Evolutionary conservation across 2,888 invertebrate species (phyloP).

Genomic region (Drosophila conformis): DNA sequence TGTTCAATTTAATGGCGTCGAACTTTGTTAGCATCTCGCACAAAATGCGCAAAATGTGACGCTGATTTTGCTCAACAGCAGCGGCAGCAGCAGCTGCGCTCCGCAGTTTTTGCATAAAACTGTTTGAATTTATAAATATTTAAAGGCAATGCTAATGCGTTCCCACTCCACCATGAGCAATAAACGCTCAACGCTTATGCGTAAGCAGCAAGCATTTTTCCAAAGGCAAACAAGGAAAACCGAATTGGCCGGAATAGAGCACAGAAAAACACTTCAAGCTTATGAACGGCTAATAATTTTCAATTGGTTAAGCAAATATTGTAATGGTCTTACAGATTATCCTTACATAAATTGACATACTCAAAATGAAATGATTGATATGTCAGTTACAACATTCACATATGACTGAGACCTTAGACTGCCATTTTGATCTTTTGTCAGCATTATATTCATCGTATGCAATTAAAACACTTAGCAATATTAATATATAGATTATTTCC

Average conservation of each 20-base stretch:
- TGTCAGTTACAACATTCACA: not conserved
- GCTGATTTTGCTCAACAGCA: slow-evolving; percentile 37
- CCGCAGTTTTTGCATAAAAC: slow-evolving; percentile 55
- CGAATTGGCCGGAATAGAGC: not conserved
- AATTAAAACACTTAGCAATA: not conserved
- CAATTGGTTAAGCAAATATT: slow-evolving; percentile 13
- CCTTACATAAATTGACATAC: not conserved
- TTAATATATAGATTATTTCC: not conserved
- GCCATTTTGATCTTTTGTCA: not conserved
- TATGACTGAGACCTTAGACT: not conserved
- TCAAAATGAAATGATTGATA: not conserved
- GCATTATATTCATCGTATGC: not conserved
- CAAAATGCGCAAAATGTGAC: slow-evolving; percentile 54
- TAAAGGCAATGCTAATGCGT: slow-evolving; percentile 59
- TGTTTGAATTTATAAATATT: slow-evolving; percentile 66
- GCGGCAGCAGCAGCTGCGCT: slow-evolving; percentile 27
- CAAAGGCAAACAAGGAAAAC: slow-evolving; percentile 10
- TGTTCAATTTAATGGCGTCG: slow-evolving; percentile 68
- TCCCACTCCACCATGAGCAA: slow-evolving; percentile 4
- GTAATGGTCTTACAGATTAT: not conserved
- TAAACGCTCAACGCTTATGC: slow-evolving; percentile 23
- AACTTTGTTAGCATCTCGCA: slow-evolving; percentile 57
- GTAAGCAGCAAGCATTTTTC: slow-evolving; percentile 27
- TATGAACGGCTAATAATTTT: not conserved
- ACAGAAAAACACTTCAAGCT: slow-evolving; percentile 4